Percentiles rank a stretch among this genome's conserved stretches.
These are phyloP conservation scores for Ichneumon xanthorius DNA, from an alignment of 2,888 invertebrate species.

Conservation along the genomic window DNA sequence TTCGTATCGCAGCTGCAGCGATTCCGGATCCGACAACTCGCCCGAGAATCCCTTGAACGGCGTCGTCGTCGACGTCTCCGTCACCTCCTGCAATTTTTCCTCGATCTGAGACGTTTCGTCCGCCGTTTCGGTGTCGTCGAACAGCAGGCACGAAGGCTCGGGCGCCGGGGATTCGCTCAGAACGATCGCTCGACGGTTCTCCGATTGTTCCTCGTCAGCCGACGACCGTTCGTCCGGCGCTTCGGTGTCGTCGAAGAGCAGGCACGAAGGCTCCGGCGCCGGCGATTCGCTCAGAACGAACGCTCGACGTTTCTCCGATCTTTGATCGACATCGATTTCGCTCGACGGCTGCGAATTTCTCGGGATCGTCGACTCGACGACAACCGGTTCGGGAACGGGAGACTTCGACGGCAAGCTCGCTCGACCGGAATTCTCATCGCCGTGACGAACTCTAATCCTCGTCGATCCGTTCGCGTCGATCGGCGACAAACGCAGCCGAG, in stretches of 20 bases:
- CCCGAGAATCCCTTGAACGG: not conserved
- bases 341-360: not conserved
- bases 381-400: not conserved
- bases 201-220: not conserved
- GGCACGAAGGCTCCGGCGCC: slow-evolving; percentile 34
- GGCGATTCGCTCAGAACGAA: slow-evolving; percentile 36
- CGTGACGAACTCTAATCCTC: not conserved
- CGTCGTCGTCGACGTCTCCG: slow-evolving; percentile 8
- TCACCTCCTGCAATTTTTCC: not conserved
- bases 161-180: slow-evolving; percentile 43
- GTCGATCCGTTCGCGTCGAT: slow-evolving; percentile 53
- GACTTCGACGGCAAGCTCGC: not conserved
- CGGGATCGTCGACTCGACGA: not conserved
- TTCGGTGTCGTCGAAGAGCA: slow-evolving; percentile 52
- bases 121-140: slow-evolving; percentile 40
- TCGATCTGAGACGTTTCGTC: not conserved
- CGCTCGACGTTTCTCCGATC: not conserved
- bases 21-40: slow-evolving; percentile 37
- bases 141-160: slow-evolving; percentile 33
- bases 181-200: not conserved
- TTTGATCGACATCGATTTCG: not conserved
- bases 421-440: not conserved
- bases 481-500: slow-evolving; percentile 69
- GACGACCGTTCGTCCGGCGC: not conserved
- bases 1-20: slow-evolving; percentile 26